Evolutionary conservation across 1,140 invertebrate species (phyloP), one percentile per base, ranked within the genome.

Genomic region (Phenacoccus solenopsis): DNA sequence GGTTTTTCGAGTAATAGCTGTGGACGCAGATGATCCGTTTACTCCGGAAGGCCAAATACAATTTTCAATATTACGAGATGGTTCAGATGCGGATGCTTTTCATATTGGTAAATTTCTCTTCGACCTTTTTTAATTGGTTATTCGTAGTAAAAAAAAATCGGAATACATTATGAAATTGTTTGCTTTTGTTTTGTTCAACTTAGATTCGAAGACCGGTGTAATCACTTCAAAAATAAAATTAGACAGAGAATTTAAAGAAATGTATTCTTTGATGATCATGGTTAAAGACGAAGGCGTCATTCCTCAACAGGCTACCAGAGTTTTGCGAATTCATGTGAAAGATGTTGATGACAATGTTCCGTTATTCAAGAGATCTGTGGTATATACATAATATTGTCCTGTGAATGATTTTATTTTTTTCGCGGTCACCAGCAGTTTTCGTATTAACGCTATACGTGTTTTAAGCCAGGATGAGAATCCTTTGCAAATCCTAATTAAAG

Each of bases 301-400:
- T 1, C 86, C 88, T 10, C 90, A 92, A 74, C 87, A 88, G 71
- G 83, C 86, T 0, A 87, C 88, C 0, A 79, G 87, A 67, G 83
- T 90, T 0, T 80, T 90, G 0, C 83, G 84, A 68, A 70, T 76
- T 0, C 81, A 82, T 16, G 82, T 93, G 0, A 81, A 84, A 1
- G 90, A 93, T 74, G 84, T 90, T 12, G 89, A 93, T 73, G 90
- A 93, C 75, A 88, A 91, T 73, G 84, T 86, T 68, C 90, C 90
- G 0, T 81, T 84, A 67, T 91, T 93, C 72, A 83, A 82, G 7
- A 81, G 89, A 73, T 85, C 82, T 59, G 75, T 86, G 69, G 89
- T 90, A 75, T 86, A 83, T 77, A 56, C 71, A 56, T 10, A 72
- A 70, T 57, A 13, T 27, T 1, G 21, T 71, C 25, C 68, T 13